phyloP scores from a whole-genome alignment of 2,888 invertebrate species.

The Muschampia plurimacula region DNA sequence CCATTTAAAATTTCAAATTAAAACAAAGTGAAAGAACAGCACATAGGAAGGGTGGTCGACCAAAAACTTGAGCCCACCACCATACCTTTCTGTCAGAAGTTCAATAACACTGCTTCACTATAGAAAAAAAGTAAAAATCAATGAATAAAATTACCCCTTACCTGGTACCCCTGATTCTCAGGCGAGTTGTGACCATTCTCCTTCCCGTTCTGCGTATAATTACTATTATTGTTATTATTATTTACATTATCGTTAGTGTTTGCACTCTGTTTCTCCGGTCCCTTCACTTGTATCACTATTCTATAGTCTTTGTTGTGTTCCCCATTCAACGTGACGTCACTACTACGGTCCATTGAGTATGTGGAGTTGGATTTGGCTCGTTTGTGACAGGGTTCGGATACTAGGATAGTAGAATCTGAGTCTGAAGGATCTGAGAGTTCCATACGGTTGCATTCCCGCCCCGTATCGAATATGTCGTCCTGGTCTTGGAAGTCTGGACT shows the following conservation, averaged over 20 bases:
- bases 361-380: slow-evolving; percentile 77
- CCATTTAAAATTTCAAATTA: too few species aligned
- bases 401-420: slow-evolving; percentile 94
- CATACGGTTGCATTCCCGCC: slow-evolving; percentile 92
- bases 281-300: slow-evolving; percentile 92
- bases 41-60: too few species aligned
- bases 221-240: slow-evolving; percentile 71
- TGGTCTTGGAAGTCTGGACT: slow-evolving; percentile 96
- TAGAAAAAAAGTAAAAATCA: neutral
- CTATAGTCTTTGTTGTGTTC: slow-evolving; percentile 85
- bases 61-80: too few species aligned
- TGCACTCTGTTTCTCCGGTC: slow-evolving; percentile 69
- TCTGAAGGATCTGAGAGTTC: slow-evolving; percentile 95
- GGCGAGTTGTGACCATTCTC: slow-evolving; percentile 81
- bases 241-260: slow-evolving; percentile 70
- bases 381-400: slow-evolving; percentile 90
- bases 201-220: slow-evolving; percentile 77
- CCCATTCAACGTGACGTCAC: slow-evolving; percentile 86
- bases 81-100: too few species aligned
- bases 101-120: neutral
- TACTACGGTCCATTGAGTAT: slow-evolving; percentile 80
- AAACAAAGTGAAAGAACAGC: too few species aligned
- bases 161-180: slow-evolving; percentile 87
- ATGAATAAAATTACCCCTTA: slow-evolving; percentile 46
- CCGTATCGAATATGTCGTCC: slow-evolving; percentile 92